These are phyloP conservation scores for Drosophila conformis DNA, from an alignment of 2,888 invertebrate genomes.

Conservation along the genomic window DNA sequence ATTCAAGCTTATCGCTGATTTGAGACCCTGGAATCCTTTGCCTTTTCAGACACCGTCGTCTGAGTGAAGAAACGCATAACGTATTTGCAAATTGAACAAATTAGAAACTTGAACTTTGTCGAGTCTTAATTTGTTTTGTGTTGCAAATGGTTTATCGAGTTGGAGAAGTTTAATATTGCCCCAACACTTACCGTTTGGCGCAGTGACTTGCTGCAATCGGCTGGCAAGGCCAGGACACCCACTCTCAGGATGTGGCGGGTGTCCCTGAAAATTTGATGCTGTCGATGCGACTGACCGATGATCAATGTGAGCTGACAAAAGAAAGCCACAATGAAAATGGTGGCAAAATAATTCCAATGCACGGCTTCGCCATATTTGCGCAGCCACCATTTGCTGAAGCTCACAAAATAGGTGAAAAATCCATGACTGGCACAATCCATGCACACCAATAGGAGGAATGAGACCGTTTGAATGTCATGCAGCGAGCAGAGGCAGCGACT, in stretches of 20 bases:
- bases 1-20: neutral
- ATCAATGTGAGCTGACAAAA: slow-evolving; percentile 48
- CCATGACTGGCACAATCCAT: slow-evolving; percentile 68
- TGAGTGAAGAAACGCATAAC: neutral
- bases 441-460: slow-evolving; percentile 63
- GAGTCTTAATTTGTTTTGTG: neutral
- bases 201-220: slow-evolving; percentile 23
- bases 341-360: neutral
- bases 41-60: neutral
- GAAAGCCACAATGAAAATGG: slow-evolving; percentile 10
- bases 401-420: slow-evolving; percentile 76
- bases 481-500: slow-evolving; percentile 51
- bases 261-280: slow-evolving; percentile 8
- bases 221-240: slow-evolving; percentile 26
- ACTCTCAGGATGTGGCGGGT: slow-evolving; percentile 27
- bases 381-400: slow-evolving; percentile 44
- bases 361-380: slow-evolving; percentile 1
- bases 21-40: neutral
- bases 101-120: neutral
- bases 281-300: slow-evolving; percentile 39
- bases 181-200: slow-evolving; percentile 36
- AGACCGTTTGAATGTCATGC: slow-evolving; percentile 64
- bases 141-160: neutral
- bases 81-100: neutral
- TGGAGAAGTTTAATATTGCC: neutral